Base-by-base conservation (phyloP, 1,140 invertebrate species). In the Amyelois transitella region DNA sequence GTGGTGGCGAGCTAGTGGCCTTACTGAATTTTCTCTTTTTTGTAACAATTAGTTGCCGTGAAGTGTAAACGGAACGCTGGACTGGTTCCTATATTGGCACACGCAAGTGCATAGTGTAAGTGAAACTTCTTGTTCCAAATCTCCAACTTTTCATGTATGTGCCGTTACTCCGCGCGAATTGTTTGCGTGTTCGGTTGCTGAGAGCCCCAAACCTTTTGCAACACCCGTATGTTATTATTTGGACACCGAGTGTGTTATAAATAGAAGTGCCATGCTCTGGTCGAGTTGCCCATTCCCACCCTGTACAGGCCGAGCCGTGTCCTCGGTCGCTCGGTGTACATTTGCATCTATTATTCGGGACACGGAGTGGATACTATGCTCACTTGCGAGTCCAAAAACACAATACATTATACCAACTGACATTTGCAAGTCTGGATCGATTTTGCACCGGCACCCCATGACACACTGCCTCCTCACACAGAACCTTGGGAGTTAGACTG, bases 81-180 rank as follows among this genome's bases (percentile, higher is more conserved):
- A 84, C 72, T 67, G 69, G 80, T 85, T 84, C 85, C 80, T 77
- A 55, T 70, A 85, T 84, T 84, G 72, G 83, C 83, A 88, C 85
- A 88, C 81, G 77, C 70, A 86, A 88, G 83, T 88, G 85, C 85
- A 82, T 75, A 81, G 72, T 79, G 67, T 81, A 85, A 76, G 67
- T 81, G 73, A 86, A 85, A 86, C 85, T 88, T 88, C 85, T 86
- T 88, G 85, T 88, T 88, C 85, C 85, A 88, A 88, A 88, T 88
- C 85, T 88, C 84, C 82, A 79, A 81, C 76, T 77, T 75, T 83
- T 81, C 73, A 78, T 82, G 76, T 81, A 80, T 82, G 75, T 78
- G 78, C 77, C 77, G 81, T 79, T 69, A 76, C 58, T 69, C 62
- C 76, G 77, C 74, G 85, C 77, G 82, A 77, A 64, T 61, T 77